Base-by-base conservation (phyloP, 2,113 vertebrate species). In the Seriola rivoliana region DNA sequence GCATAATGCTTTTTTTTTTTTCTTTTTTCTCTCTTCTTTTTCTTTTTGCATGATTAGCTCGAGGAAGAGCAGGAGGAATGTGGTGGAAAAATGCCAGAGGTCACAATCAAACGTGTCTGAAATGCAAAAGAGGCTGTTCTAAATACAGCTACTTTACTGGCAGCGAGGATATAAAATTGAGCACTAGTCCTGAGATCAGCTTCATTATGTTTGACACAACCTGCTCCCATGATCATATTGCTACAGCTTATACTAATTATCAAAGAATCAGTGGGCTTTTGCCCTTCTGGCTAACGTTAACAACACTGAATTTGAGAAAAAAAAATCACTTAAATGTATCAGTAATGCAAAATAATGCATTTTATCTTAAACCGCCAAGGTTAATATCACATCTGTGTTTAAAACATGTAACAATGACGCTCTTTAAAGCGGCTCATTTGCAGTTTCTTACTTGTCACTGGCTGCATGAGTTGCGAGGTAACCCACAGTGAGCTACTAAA, bases 401-500 rank as follows among this genome's bases (percentile, higher is more conserved):
- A 25, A 44, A 46, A 23, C 40, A 23, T 36, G 23, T 7, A 42
- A 21, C 42, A 6, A 29, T 62, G 60, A n/a, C 38, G 4, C 44
- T 50, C 29, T 34, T 68, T 40, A 1, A 75, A 25, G 63, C 82
- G 34, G 34, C 62, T 79, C 67, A 73, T 75, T 57, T 87, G 71
- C 59, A 42, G 11, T 78, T 85, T 54, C 76, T 84, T 85, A 78
- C 90, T 87, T 88, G 78, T 66, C 72, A 55, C 38, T 42, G 38
- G 70, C 29, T 54, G 11, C 13, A 29, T 44, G 82, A 89, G 82
- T 85, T 87, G 78, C 73, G 76, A 85, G 88, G 84, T 91, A 88
- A 78, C 80, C 81, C 89, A 74, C 75, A n/a, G 85, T 81, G 82
- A 77, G 72, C 78, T 92, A 90, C 88, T 92, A 92, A 92, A 90